Conservation (phyloP, 2,888 invertebrate genomes). For the Pilophorus perplexus region DNA sequence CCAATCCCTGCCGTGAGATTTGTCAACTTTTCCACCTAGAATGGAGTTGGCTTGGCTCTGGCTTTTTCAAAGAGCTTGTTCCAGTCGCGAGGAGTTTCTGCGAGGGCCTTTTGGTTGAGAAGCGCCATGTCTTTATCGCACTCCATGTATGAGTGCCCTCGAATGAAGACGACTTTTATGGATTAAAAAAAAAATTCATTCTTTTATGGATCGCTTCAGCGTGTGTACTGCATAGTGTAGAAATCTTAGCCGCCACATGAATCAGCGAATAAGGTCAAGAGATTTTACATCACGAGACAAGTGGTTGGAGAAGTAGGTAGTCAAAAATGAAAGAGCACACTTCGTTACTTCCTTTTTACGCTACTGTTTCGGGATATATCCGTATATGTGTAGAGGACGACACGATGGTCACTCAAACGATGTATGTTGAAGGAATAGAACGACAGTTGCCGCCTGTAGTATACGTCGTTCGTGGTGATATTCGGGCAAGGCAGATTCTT, state of each 20-base stretch:
- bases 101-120: conserved; percentile 19
- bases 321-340: conserved; percentile 40
- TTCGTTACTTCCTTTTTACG: conserved; percentile 41
- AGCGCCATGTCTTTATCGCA: conserved; percentile 42
- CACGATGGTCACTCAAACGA: conserved; percentile 35
- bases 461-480: conserved; percentile 44
- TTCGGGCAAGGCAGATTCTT: conserved; percentile 45
- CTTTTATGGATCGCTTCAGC: too few species aligned
- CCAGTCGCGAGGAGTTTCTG: conserved; percentile 42
- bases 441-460: conserved; percentile 37
- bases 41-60: conserved; percentile 48
- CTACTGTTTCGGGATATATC: conserved; percentile 42
- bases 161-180: too few species aligned
- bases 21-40: conserved; percentile 44
- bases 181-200: too few species aligned
- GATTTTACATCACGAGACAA: conserved; percentile 15
- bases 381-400: too few species aligned
- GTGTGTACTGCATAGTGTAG: too few species aligned
- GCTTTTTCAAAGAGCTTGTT: conserved; percentile 46
- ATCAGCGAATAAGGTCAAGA: conserved; percentile 8
- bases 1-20: conserved; percentile 9
- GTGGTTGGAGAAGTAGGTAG: conserved; percentile 25
- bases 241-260: too few species aligned
- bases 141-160: conserved; percentile 44
- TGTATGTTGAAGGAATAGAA: conserved; percentile 41